These are phyloP conservation scores for Cephus spinipes DNA, from an alignment of 2,888 invertebrate species.

Conservation along the genomic window DNA sequence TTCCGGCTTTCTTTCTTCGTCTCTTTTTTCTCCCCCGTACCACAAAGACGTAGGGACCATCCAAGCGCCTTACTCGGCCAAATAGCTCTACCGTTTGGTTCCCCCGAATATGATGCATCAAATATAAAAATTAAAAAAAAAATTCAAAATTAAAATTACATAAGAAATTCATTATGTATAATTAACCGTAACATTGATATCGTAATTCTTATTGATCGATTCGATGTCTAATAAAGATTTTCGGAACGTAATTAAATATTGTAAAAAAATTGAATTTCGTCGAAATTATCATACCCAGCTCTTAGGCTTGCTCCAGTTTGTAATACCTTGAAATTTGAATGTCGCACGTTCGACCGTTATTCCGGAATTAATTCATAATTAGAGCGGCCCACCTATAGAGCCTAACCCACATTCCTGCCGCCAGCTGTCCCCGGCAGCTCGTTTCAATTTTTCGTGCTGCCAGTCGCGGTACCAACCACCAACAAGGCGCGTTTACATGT, in stretches of 20 bases:
- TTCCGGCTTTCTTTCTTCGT: not conserved
- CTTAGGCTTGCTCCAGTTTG: slow-evolving; percentile 6
- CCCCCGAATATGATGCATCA: not conserved
- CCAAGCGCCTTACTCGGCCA: not conserved
- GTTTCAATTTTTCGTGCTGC: slow-evolving; percentile 17
- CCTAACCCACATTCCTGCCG: slow-evolving; percentile 59
- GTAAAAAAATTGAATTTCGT: not conserved
- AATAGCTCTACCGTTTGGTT: not conserved
- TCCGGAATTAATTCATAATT: slow-evolving; percentile 65
- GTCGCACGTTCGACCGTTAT: slow-evolving; percentile 61
- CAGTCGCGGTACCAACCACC: not conserved
- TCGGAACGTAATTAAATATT: not conserved
- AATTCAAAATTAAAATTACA: not conserved
- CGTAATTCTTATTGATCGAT: not conserved
- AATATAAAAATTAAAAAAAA: not conserved
- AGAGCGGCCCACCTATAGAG: slow-evolving; percentile 55
- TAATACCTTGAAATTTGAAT: slow-evolving; percentile 21
- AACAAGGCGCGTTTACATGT: not conserved
- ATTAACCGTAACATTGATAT: not conserved
- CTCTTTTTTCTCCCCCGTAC: not conserved
- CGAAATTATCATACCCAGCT: not conserved
- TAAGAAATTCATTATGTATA: not conserved
- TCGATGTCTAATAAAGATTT: not conserved
- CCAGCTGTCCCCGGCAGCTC: slow-evolving; percentile 50
- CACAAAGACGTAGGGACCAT: not conserved